Evolutionary conservation across 2,888 invertebrate species (phyloP), one percentile per base, ranked within the genome.

Genomic region (Orthonychiurus folsomi): DNA sequence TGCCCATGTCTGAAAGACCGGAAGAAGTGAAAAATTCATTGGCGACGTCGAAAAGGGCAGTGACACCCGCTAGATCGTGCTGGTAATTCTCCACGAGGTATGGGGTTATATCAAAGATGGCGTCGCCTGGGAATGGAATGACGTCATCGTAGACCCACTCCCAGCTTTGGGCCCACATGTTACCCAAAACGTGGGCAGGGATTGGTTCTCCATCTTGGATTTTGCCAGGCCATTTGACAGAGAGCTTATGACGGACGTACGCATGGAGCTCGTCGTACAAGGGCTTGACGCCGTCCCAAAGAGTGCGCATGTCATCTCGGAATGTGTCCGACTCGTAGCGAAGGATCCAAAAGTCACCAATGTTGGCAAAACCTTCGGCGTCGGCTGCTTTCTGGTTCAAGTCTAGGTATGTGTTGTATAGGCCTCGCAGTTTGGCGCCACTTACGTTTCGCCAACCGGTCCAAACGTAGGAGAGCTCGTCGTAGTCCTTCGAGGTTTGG

Each of bases 291-390:
- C 82, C 81, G 66, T 81, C 80, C 81, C 85, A 85, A 0, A 83
- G 75, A 27, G 75, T 76, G 50, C 78, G 77, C n/a, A 84, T 78
- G 69, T 83, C 81, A 1, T 75, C 71, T 62, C 77, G 73, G 65
- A 83, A 80, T 24, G 76, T 76, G 1, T 75, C 73, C 1, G 77
- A 75, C 69, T 91, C 90, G 75, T 91, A 95, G 0, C 86, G 86
- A 74, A 88, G 86, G 79, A 88, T 86, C 93, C 94, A 93, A 74
- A 89, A 89, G 25, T 88, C 90, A 0, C 92, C 88, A 0, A 87
- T 88, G 74, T 93, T 88, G 1, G 87, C 86, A 73, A 90, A 90
- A 79, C 90, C 93, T 70, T 87, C 87, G 59, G 58, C 37, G 1
- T 54, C 28, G 1, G 91, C 86, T 0, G 89, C 91, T 74, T 87